Evolutionary conservation across 2,888 invertebrate genomes (phyloP), one percentile per base, ranked within the genome.

Genomic region (Deilephila porcellus): DNA sequence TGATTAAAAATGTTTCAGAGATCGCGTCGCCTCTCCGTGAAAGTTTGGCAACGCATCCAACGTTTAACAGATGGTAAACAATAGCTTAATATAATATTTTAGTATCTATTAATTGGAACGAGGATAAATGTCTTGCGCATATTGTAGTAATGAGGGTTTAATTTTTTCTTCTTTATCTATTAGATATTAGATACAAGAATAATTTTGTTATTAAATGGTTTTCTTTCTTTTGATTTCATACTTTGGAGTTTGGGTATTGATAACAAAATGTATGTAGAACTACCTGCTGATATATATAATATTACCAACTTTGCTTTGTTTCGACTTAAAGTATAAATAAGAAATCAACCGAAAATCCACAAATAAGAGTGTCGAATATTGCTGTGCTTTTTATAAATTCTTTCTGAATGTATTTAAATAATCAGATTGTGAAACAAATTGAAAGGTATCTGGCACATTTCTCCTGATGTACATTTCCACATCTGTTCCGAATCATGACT

Each of bases 1-100:
- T 67, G 67, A 67, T 67, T 67, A 67, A 64, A 3, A 56, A 64
- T 72, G 60, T 62, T 62, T 52, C 60, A 72, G 62, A 45, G 45
- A 45, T 45, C 56, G n/a, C 56, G 4, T 17, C 71, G 60, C 20
- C n/a, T 52, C 25, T 45, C 32, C 62, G 25, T 71, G 45, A 32
- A 71, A 62, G 52, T 52, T 62, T 67, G 67, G 60, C 62, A 53
- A 17, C 62, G 52, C 52, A 32, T 25, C 17, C 45, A 52, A 17
- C 6, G 17, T 67, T 20, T 45, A 52, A 20, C 67, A 67, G 67
- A 52, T 67, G 67, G 67, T 67, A 67, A 67, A 67, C 67, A 67
- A 67, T 67, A n/a, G 67, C 25, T 52, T 52, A 67, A 52, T 52
- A 25, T 67, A 67, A 45, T 67, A 67, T 67, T 67, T 67, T 67